Evolutionary conservation across 2,797 vertebrate genomes (phyloP).

Genomic region (Phoeniculus purpureus): DNA sequence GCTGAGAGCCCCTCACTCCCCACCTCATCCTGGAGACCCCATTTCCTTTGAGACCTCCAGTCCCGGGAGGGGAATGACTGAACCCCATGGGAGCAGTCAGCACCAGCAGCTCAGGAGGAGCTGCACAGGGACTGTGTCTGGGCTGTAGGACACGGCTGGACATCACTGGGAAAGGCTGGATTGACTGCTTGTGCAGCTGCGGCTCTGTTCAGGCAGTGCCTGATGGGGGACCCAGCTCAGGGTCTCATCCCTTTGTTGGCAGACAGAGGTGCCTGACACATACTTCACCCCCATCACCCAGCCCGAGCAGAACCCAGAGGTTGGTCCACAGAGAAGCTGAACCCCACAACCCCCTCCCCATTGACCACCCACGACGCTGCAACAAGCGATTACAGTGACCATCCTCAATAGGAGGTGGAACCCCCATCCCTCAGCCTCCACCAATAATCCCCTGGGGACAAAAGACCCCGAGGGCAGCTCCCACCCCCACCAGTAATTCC

Average conservation of each 20-base stretch:
- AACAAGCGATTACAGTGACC: background rate
- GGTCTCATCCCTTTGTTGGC: fast-evolving
- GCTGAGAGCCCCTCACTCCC: background rate
- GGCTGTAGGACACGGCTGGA: background rate
- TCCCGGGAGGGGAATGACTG: background rate
- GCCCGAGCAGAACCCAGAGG: background rate
- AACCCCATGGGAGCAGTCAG: fast-evolving
- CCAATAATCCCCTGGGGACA: background rate
- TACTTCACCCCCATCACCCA: background rate
- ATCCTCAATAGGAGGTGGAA: background rate
- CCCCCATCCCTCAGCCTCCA: background rate
- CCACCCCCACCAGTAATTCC: constrained; percentile 24
- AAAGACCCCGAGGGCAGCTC: background rate
- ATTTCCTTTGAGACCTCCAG: background rate
- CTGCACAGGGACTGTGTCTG: fast-evolving
- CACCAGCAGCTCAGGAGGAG: background rate
- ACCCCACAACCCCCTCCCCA: fast-evolving
- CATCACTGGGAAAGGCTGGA: background rate
- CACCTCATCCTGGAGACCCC: background rate
- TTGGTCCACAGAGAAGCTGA: background rate
- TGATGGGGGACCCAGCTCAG: fast-evolving
- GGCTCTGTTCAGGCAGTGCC: fast-evolving
- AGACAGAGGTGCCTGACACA: background rate
- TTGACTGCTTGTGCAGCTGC: background rate
- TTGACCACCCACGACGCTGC: fast-evolving